Conservation (phyloP, 2,113 vertebrate species). For the Rhinogobius similis region DNA sequence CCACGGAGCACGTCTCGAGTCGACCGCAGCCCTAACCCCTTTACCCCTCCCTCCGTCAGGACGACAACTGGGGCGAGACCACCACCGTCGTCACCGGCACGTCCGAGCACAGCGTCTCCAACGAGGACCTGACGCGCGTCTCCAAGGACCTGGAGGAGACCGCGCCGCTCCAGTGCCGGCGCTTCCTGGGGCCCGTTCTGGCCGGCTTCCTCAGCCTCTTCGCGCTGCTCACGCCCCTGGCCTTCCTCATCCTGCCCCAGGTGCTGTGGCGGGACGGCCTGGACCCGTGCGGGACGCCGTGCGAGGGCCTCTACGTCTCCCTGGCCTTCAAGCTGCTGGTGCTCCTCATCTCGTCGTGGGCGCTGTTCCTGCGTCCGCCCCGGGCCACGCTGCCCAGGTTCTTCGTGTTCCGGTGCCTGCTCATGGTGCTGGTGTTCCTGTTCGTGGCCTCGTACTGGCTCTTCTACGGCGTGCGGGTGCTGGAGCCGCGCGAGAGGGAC, state of each 20-base stretch:
- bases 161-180: slow-evolving; percentile 86
- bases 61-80: slow-evolving; percentile 95
- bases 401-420: slow-evolving; percentile 86
- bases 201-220: slow-evolving; percentile 85
- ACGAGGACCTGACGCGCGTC: slow-evolving; percentile 90
- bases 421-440: slow-evolving; percentile 91
- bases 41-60: slow-evolving; percentile 63
- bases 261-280: slow-evolving; percentile 86
- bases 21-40: neutral
- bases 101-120: slow-evolving; percentile 92
- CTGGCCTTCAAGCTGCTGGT: slow-evolving; percentile 94
- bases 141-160: slow-evolving; percentile 93
- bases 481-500: slow-evolving; percentile 83
- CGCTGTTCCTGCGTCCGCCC: slow-evolving; percentile 88
- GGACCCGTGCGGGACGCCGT: slow-evolving; percentile 86
- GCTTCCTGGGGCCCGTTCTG: slow-evolving; percentile 82
- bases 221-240: slow-evolving; percentile 86
- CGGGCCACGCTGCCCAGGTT: slow-evolving; percentile 86
- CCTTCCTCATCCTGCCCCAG: slow-evolving; percentile 90
- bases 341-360: slow-evolving; percentile 90
- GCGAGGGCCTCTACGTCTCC: slow-evolving; percentile 91
- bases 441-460: slow-evolving; percentile 92
- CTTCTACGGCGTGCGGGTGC: slow-evolving; percentile 87
- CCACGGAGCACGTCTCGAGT: no score
- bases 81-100: slow-evolving; percentile 92